Conservation (phyloP, 2,113 vertebrate genomes). For the Myiagra hebetior region DNA sequence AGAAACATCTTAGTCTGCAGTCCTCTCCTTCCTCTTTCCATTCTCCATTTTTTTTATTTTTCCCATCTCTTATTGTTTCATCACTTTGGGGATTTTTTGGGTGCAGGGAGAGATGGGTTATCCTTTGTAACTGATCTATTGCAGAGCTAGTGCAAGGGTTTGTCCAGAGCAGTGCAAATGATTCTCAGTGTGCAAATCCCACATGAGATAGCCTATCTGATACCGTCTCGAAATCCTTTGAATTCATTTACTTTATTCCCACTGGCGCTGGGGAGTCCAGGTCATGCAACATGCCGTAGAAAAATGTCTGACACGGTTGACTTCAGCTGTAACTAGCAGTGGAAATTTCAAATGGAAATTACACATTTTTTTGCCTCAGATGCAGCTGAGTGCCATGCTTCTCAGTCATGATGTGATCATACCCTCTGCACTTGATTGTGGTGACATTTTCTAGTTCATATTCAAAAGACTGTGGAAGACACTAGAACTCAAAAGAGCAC, state of each 20-base stretch:
- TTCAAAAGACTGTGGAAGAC: neutral
- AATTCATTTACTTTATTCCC: neutral
- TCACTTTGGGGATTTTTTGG: neutral
- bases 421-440: neutral
- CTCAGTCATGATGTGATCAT: neutral
- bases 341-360: neutral
- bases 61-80: neutral
- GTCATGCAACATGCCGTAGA: neutral
- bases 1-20: accelerated
- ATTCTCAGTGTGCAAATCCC: neutral
- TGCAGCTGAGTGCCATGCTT: neutral
- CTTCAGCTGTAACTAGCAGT: neutral
- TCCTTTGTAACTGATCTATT: neutral
- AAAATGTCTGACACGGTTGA: neutral
- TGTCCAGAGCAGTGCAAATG: neutral
- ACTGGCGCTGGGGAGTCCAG: neutral
- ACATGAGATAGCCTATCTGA: neutral
- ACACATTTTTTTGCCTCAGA: neutral
- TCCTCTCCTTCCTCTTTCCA: neutral
- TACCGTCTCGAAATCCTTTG: neutral
- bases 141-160: neutral
- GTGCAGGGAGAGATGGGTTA: neutral
- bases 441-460: neutral
- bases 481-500: neutral
- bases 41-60: neutral